Evolutionary conservation across 2,888 invertebrate genomes (phyloP).

Genomic region (Emesis furor): DNA sequence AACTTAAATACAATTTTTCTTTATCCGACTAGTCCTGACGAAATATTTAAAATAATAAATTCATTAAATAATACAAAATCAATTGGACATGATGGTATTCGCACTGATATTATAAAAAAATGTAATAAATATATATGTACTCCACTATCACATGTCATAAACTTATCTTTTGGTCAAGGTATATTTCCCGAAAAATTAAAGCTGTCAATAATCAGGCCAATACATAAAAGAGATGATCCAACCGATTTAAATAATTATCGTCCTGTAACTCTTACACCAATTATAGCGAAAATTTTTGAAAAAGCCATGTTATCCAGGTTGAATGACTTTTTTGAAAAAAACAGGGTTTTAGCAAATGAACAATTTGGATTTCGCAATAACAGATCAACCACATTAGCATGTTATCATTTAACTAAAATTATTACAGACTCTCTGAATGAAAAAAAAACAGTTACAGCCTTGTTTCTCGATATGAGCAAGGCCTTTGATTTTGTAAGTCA

Average conservation of each 20-base stretch:
- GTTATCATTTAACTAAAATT: not conserved
- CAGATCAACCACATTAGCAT: not conserved
- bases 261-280: not conserved
- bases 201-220: not conserved
- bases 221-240: not conserved
- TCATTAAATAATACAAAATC: not conserved
- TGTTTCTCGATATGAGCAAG: conserved; percentile 1
- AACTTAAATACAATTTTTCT: not conserved
- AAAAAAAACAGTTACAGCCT: not conserved
- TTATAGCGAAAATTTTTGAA: conserved; percentile 7
- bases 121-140: not conserved
- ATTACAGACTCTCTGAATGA: not conserved
- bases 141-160: not conserved
- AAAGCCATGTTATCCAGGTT: not conserved
- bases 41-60: not conserved
- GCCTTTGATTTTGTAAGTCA: conserved; percentile 8
- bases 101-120: not conserved
- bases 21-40: not conserved
- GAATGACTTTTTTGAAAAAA: not conserved
- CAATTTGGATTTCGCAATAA: conserved; percentile 14
- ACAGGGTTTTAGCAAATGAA: not conserved
- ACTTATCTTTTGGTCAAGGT: not conserved
- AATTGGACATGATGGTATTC: not conserved
- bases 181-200: not conserved
- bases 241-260: not conserved